Evolutionary conservation across 2,113 vertebrate genomes (phyloP), one percentile per base, ranked within the genome.

Genomic region (Mionectes macconnelli): DNA sequence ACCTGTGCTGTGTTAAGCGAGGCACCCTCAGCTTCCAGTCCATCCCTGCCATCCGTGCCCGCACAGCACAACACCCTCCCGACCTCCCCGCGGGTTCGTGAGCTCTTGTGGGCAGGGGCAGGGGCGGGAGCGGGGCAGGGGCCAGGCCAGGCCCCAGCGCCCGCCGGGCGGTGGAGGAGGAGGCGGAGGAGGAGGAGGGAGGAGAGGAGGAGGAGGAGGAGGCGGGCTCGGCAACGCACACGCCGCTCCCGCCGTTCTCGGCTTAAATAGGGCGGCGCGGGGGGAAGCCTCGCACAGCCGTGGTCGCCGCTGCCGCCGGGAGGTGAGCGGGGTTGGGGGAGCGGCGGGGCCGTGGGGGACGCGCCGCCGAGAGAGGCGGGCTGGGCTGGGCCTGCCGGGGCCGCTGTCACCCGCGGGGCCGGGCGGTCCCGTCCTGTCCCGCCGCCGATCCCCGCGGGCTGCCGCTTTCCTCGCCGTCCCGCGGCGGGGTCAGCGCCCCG

Each of bases 251-350:
- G 90, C 93, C 56, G 67, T 67, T 80, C 76, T 82, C 42, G 7
- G 52, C 90, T 94, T 96, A 93, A 93, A 96, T 86, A 96, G 93
- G 93, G 84, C 67, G 95, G 90, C 77, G 42, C 42, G 42, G 57
- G 28, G 33, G 5, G 5, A 22, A 24, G n/a, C 39, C 9, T 37
- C 6, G 39, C 1, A 17, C 1, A 27, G 72, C 0, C 2, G 47
- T 57, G 76, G 25, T 60, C 1, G 55, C 14, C 4, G 74, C 21
- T 13, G 50, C 8, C 0, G 67, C 3, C 3, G 40, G 37, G 60
- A 82, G 95, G 90, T 88, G 87, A 93, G 93, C 4, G 9, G 45
- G 47, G 17, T 3, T 24, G 0, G 19, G 39, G 40, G 57, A n/a
- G n/a, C n/a, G n/a, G n/a, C n/a, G n/a, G 27, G 55, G 27, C 56